Evolutionary conservation across 2,113 vertebrate genomes (phyloP).

Genomic region (Colius striatus): DNA sequence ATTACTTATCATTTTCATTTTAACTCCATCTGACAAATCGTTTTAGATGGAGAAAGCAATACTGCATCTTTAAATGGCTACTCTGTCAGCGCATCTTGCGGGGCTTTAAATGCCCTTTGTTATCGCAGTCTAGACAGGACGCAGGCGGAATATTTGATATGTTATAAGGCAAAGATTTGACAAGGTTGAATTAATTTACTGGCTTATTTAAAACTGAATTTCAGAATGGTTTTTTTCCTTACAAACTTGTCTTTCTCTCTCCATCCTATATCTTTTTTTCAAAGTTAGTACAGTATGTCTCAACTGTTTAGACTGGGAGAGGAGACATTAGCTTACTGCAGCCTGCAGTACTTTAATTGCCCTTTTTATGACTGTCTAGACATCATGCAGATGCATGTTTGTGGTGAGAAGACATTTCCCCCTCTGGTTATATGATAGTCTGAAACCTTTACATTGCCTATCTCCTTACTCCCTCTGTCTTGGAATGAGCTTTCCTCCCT

Average conservation of each 20-base stretch:
- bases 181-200: slow-evolving; percentile 77
- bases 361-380: slow-evolving; percentile 83
- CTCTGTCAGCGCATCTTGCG: slow-evolving; percentile 79
- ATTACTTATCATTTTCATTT: slow-evolving; percentile 80
- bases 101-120: slow-evolving; percentile 85
- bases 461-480: slow-evolving; percentile 52
- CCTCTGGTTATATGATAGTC: slow-evolving; percentile 66
- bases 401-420: slow-evolving; percentile 72
- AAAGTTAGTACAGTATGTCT: slow-evolving; percentile 21
- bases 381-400: slow-evolving; percentile 79
- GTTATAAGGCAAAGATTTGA: slow-evolving; percentile 74
- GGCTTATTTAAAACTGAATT: slow-evolving; percentile 72
- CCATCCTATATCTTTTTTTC: not conserved
- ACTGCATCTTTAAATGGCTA: slow-evolving; percentile 81
- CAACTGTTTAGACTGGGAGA: slow-evolving; percentile 63
- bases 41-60: slow-evolving; percentile 72
- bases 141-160: slow-evolving; percentile 81
- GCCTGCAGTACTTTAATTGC: slow-evolving; percentile 77
- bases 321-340: slow-evolving; percentile 67
- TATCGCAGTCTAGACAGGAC: slow-evolving; percentile 85
- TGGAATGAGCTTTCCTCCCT: slow-evolving; percentile 13
- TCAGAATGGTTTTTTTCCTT: slow-evolving; percentile 58
- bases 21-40: slow-evolving; percentile 80
- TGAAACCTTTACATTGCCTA: slow-evolving; percentile 68
- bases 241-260: slow-evolving; percentile 24